phyloP scores from a whole-genome alignment of 2,888 invertebrate genomes.

The Thymelicus lineola region DNA sequence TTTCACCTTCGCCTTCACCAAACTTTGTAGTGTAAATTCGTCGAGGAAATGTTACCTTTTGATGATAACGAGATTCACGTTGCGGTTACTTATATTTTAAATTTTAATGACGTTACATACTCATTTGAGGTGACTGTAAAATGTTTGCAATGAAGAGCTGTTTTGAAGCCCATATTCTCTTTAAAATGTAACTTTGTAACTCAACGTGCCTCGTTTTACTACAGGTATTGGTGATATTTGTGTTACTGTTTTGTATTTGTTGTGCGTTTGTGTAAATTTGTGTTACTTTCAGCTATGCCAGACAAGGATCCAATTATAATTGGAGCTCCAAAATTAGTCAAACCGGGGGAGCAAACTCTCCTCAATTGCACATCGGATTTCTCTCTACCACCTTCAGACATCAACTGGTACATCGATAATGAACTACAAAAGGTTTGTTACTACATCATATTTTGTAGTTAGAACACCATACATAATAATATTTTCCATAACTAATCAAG shows the following conservation, averaged over 20 bases:
- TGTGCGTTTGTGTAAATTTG: conserved; percentile 53
- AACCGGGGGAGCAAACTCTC: conserved; percentile 76
- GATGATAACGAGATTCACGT: conserved; percentile 17
- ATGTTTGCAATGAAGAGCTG: background rate
- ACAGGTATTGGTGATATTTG: no score
- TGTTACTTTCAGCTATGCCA: conserved; percentile 73
- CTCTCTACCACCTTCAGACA: conserved; percentile 77
- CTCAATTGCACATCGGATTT: conserved; percentile 78
- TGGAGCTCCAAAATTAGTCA: conserved; percentile 74
- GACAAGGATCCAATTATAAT: conserved; percentile 73
- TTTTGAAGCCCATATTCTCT: background rate
- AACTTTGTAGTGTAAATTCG: conserved; percentile 34
- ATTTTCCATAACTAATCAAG: no score
- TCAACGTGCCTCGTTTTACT: conserved; percentile 50
- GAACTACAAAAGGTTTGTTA: conserved; percentile 75
- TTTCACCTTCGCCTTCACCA: conserved; percentile 27
- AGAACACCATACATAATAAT: background rate
- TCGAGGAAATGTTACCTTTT: conserved; percentile 29
- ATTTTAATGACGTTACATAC: conserved; percentile 35
- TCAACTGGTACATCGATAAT: conserved; percentile 80
- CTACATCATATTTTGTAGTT: background rate
- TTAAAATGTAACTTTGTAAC: conserved; percentile 1
- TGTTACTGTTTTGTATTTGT: no score
- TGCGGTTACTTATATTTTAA: conserved; percentile 35
- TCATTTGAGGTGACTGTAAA: background rate